phyloP scores from a whole-genome alignment of 2,888 invertebrate species.

The Drosophila atripex region DNA sequence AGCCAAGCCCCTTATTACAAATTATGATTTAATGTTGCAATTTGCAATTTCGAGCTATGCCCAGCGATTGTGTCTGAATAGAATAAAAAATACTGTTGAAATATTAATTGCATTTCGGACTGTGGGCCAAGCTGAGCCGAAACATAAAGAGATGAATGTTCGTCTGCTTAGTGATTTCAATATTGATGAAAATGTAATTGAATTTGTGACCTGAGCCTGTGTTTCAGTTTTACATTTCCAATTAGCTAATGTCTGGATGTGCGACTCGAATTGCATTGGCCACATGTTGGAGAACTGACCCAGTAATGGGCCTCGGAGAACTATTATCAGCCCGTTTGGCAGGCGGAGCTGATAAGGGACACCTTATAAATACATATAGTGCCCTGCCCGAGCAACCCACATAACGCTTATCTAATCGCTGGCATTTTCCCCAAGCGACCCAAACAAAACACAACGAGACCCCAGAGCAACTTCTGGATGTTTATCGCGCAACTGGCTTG shows the following conservation, averaged over 20 bases:
- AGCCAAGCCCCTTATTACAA: slow-evolving; percentile 11
- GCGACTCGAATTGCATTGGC: slow-evolving; percentile 31
- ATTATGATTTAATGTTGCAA: slow-evolving; percentile 49
- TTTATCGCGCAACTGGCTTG: slow-evolving; percentile 23
- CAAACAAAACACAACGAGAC: slow-evolving; percentile 28
- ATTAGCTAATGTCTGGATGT: slow-evolving; percentile 28
- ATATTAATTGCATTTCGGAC: slow-evolving; percentile 38
- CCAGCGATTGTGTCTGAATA: neutral
- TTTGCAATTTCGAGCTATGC: slow-evolving; percentile 9
- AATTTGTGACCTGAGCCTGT: slow-evolving; percentile 34
- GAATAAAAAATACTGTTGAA: slow-evolving; percentile 33
- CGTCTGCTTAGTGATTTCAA: slow-evolving; percentile 15
- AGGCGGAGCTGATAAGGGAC: slow-evolving; percentile 32
- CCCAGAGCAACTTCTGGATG: slow-evolving; percentile 29
- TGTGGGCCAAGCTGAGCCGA: neutral
- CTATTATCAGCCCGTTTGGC: slow-evolving; percentile 26
- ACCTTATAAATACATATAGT: neutral
- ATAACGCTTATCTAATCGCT: slow-evolving; percentile 66
- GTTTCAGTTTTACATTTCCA: slow-evolving; percentile 34
- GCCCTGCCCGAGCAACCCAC: slow-evolving; percentile 7
- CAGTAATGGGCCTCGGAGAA: slow-evolving; percentile 9
- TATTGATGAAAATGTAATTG: slow-evolving; percentile 47
- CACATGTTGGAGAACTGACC: slow-evolving; percentile 31
- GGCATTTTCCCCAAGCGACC: slow-evolving; percentile 42
- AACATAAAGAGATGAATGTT: slow-evolving; percentile 7